Evolutionary conservation across 2,888 invertebrate genomes (phyloP).

Genomic region (Hypsopygia costalis): DNA sequence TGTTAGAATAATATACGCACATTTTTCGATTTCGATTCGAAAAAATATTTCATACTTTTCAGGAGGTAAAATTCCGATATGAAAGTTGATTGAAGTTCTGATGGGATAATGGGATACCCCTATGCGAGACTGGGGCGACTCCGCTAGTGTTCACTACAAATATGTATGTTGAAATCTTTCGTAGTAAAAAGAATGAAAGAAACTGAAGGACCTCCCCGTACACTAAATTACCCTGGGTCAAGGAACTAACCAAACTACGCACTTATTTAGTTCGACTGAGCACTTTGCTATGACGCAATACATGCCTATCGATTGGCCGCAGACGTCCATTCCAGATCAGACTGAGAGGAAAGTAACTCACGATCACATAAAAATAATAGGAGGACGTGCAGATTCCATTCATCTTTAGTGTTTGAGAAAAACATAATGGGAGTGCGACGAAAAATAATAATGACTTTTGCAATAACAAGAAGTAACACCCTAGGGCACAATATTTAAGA

Average conservation of each 20-base stretch:
- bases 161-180: no score
- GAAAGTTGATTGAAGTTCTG: no score
- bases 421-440: not conserved
- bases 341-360: not conserved
- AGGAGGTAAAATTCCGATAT: no score
- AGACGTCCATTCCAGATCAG: slow-evolving; percentile 7
- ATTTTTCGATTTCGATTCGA: no score
- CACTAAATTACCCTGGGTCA: slow-evolving; percentile 38
- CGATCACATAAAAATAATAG: not conserved
- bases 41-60: no score
- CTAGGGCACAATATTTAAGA: not conserved
- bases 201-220: slow-evolving; percentile 24
- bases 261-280: slow-evolving; percentile 28
- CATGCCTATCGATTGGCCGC: slow-evolving; percentile 46
- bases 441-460: not conserved
- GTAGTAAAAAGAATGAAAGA: slow-evolving; percentile 3
- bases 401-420: not conserved
- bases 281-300: slow-evolving; percentile 51
- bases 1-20: no score
- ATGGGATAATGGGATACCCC: no score
- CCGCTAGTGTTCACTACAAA: no score
- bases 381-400: not conserved
- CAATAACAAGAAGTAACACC: not conserved
- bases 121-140: no score
- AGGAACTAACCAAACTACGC: slow-evolving; percentile 52